phyloP scores from a whole-genome alignment of 2,113 vertebrate species.

The Colius striatus region DNA sequence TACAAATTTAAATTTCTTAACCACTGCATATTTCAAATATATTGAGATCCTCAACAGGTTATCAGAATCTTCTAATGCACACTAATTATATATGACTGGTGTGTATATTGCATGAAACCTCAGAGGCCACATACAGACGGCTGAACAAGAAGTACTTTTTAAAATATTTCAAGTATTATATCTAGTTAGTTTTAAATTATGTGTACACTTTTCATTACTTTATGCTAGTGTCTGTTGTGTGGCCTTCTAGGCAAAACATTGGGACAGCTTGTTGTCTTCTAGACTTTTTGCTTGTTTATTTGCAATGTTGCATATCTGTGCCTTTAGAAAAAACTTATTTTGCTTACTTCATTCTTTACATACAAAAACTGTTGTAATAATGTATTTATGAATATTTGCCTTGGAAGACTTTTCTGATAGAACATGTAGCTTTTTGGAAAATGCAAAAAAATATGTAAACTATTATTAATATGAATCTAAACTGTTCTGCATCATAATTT shows the following conservation, averaged over 20 bases:
- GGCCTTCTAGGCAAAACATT: not conserved
- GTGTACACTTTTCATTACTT: not conserved
- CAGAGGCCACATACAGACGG: not conserved
- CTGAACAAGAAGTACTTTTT: not conserved
- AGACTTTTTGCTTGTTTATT: not conserved
- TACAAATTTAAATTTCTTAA: not conserved
- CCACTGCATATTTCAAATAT: not conserved
- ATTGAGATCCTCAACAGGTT: not conserved
- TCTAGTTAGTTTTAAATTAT: not conserved
- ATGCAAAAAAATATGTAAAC: not conserved
- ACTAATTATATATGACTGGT: not conserved
- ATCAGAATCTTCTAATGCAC: not conserved
- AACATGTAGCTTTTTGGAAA: not conserved
- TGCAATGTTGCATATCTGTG: not conserved
- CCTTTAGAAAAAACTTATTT: not conserved
- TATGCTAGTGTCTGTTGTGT: not conserved
- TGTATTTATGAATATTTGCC: not conserved
- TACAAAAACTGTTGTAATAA: not conserved
- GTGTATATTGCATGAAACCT: not conserved
- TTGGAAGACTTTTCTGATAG: not conserved
- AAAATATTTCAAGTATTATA: not conserved
- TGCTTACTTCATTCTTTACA: not conserved
- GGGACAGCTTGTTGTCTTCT: not conserved
- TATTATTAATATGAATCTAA: not conserved
- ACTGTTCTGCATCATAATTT: not conserved